These are phyloP conservation scores for Diachasma alloeum DNA, from an alignment of 1,140 invertebrate species.

Conservation along the genomic window DNA sequence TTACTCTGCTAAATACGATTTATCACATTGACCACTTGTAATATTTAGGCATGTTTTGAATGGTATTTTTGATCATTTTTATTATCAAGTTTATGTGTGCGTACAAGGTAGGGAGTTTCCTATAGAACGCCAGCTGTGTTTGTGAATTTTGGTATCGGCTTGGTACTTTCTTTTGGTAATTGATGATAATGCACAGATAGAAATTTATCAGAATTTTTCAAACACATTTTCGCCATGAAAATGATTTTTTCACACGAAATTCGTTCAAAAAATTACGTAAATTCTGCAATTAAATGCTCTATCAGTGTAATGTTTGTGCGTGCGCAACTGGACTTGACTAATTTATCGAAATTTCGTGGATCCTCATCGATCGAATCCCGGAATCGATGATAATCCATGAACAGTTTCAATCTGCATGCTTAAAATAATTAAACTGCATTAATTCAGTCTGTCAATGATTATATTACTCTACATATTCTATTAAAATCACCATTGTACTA, in stretches of 20 bases:
- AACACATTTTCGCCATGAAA: no score
- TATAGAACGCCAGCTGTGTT: conserved; percentile 27
- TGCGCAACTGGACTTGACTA: not conserved
- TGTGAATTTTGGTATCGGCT: conserved; percentile 31
- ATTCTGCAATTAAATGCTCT: no score
- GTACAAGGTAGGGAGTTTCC: conserved; percentile 28
- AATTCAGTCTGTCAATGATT: conserved; percentile 7
- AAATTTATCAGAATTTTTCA: no score
- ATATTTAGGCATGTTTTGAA: not conserved
- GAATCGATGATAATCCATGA: not conserved
- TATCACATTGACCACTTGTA: not conserved
- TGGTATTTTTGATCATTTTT: not conserved
- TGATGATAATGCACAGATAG: conserved; percentile 20
- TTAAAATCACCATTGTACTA: conserved; percentile 14
- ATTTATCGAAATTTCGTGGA: not conserved
- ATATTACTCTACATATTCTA: conserved; percentile 14
- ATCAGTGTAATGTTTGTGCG: not conserved
- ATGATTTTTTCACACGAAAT: no score
- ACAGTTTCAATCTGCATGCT: not conserved
- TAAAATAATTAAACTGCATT: conserved; percentile 12
- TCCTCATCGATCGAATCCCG: not conserved
- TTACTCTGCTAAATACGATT: conserved; percentile 1
- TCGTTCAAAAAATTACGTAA: conserved; percentile 10
- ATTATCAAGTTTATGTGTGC: conserved; percentile 7
- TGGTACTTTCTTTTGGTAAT: conserved; percentile 17